Base-by-base conservation (phyloP, 2,797 vertebrate species). In the Gephyroberyx darwinii region DNA sequence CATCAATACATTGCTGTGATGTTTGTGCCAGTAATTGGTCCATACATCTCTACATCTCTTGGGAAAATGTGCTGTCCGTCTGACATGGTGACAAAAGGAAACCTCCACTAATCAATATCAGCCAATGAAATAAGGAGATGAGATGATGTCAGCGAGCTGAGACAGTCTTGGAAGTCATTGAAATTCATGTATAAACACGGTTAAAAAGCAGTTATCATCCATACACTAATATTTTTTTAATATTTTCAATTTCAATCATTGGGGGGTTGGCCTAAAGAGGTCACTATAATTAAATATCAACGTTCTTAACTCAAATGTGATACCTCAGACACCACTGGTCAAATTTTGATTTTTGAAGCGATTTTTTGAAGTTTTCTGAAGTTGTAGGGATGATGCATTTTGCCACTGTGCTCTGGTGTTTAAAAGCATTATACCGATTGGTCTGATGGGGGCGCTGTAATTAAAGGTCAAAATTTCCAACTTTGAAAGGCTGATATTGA, bases 1-100 rank as follows among this genome's bases (percentile, higher is more conserved):
- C 47, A 47, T 59, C 31, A 65, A 74, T 4, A 14, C 43, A 59
- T 33, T 20, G 9, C 20, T 66, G 47, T 22, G 10, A 71, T 48
- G 9, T 58, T n/a, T 64, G 39, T 0, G 8, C 4, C 33, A 19
- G 37, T 79, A 61, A 88, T 81, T 71, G 68, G 69, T 72, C 57
- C 53, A 62, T 55, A 14, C n/a, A 43, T 76, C 60, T 75, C 30
- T 30, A 0, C 3, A 31, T 80, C 82, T 83, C 79, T 0, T 1
- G 55, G 71, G 82, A 82, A 65, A 43, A 64, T 8, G 9, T 37
- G 30, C 35, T 8, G 71, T 69, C 47, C 17, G 51, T 56, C 61
- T 66, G 39, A 0, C 35, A 33, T 2, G 0, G 19, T 19, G 35
- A 35, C 22, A 45, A 51, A 26, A 62, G 22, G 19, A 45, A 53